A percentile compares a stretch with the other conserved stretches of the same genome.
These are phyloP conservation scores for Psittacula cyanocephala DNA, from an alignment of 2,113 vertebrate genomes.

Conservation along the genomic window DNA sequence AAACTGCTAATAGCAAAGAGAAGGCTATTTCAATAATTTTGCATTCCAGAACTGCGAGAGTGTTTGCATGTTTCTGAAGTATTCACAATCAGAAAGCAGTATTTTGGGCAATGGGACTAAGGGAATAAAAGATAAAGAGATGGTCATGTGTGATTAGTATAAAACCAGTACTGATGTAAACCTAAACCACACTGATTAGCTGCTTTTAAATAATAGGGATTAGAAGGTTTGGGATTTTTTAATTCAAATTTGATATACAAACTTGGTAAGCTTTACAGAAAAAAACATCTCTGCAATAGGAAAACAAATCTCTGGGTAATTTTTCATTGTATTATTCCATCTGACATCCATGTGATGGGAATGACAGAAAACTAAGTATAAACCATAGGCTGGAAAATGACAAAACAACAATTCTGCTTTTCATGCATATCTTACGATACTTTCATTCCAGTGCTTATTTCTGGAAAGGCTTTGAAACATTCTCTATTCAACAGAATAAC, in stretches of 20 bases:
- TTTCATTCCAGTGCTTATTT: not conserved
- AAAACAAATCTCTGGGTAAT: not conserved
- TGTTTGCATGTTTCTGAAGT: not conserved
- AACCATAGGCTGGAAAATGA: not conserved
- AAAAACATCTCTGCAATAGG: not conserved
- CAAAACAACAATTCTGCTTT: not conserved
- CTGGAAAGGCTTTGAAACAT: conserved; percentile 37
- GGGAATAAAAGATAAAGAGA: not conserved
- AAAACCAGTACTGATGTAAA: conserved; percentile 4
- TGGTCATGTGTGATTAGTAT: not conserved
- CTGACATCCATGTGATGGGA: not conserved
- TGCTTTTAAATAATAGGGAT: not conserved
- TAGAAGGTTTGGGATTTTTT: not conserved
- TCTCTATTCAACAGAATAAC: conserved; percentile 25
- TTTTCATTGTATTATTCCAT: not conserved
- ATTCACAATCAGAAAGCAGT: not conserved
- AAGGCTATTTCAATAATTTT: conserved; percentile 3
- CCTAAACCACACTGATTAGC: not conserved
- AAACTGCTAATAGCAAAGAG: not conserved
- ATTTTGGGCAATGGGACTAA: not conserved
- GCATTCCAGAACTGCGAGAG: not conserved
- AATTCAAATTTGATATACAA: not conserved
- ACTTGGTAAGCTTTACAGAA: not conserved
- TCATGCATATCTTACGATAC: not conserved
- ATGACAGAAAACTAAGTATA: not conserved